Conservation (phyloP, 1,140 invertebrate genomes). For the Anastrepha ludens region DNA sequence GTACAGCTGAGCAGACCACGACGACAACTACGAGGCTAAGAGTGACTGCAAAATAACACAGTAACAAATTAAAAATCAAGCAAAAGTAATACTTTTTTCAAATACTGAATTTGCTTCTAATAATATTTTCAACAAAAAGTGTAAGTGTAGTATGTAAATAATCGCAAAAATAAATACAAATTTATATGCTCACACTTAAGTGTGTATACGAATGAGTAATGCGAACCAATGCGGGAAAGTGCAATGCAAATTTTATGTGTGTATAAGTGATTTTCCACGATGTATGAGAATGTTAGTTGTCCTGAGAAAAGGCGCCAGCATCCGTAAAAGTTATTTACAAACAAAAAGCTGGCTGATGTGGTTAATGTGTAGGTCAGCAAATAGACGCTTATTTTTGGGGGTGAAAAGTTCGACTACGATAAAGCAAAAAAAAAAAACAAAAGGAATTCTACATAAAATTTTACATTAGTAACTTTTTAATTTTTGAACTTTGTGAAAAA, state of each 20-base stretch:
- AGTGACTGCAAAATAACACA: not conserved
- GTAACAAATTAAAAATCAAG: not conserved
- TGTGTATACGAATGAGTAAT: not conserved
- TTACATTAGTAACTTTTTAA: no score
- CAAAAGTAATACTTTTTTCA: not conserved
- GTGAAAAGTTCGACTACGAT: not conserved
- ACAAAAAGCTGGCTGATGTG: not conserved
- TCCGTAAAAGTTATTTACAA: conserved; percentile 17
- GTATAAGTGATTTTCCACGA: not conserved
- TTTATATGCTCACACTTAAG: not conserved
- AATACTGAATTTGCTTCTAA: not conserved
- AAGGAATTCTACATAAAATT: no score
- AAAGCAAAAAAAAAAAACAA: no score
- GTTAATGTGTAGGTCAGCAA: not conserved
- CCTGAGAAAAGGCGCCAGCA: conserved; percentile 27
- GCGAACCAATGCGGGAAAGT: not conserved
- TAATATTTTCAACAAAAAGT: not conserved
- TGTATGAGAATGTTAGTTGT: not conserved
- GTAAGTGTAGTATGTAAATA: not conserved
- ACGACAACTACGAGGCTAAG: conserved; percentile 1
- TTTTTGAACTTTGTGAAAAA: no score
- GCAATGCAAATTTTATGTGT: conserved; percentile 27
- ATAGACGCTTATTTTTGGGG: not conserved
- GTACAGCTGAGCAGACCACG: conserved; percentile 43
- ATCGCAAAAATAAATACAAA: no score